Base-by-base conservation (phyloP, 2,888 invertebrate genomes). In the Pelosia muscerda region DNA sequence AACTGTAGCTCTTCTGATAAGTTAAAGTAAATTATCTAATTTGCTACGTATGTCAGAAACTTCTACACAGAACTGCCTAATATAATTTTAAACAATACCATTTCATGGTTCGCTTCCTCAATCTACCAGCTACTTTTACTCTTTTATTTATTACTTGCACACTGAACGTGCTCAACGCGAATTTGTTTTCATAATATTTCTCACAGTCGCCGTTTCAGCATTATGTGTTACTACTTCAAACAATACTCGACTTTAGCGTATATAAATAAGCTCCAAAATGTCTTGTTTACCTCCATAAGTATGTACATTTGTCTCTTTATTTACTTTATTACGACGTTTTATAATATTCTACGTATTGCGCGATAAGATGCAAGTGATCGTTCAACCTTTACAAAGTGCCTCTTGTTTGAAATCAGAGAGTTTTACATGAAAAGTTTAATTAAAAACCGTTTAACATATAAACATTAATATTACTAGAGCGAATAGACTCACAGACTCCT, bases 111-210 rank as follows among this genome's bases (percentile, higher is more conserved):
- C 84, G 85, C 87, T 87, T 85, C 85, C 83, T 82, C 82, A 81
- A 75, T 85, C 82, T 84, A 85, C 84, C 80, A 85, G 79, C 78
- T 86, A 84, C 89, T 90, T 87, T 87, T 91, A 85, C 88, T 89
- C 89, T 88, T 85, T 92, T 93, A 94, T 94, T 94, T 94, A 94
- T 93, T 93, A 93, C 93, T 91, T 87, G 89, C 89, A 88, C 92
- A 88, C 88, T 87, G 90, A 91, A 94, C 94, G 94, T 93, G 94
- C 93, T 93, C 92, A 91, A 90, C 91, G 86, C 89, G 92, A 94
- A 94, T 94, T 94, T 94, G 94, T 94, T 94, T 93, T 92, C 94
- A 93, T 94, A 94, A 94, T 94, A 94, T 94, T 94, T 92, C 92
- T 90, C 87, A 82, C 88, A 82, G 87, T 84, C 84, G 13, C 83